Conservation (phyloP, 1,140 invertebrate genomes). For the Rhyzopertha dominica region DNA sequence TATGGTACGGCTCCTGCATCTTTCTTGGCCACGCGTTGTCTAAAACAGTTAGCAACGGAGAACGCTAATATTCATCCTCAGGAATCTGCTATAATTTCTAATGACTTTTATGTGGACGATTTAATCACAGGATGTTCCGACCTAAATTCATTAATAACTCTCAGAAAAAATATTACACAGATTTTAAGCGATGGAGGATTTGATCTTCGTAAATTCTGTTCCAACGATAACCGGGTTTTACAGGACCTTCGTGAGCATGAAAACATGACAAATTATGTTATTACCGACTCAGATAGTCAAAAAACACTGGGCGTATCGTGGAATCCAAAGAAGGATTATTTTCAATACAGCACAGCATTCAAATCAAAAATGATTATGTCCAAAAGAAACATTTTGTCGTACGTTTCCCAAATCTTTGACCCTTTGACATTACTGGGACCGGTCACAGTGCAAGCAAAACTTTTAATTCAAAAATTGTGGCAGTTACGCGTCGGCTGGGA, state of each 20-base stretch:
- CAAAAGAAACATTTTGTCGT: no score
- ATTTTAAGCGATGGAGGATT: slow-evolving; percentile 20
- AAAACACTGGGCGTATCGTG: slow-evolving; percentile 9
- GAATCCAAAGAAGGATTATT: slow-evolving; percentile 9
- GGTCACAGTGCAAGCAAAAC: slow-evolving; percentile 39
- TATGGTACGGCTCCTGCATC: slow-evolving; percentile 38
- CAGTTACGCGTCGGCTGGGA: slow-evolving; percentile 38
- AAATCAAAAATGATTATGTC: not conserved
- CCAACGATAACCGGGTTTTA: slow-evolving; percentile 9
- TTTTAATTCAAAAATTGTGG: slow-evolving; percentile 45
- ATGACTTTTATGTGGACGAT: slow-evolving; percentile 40
- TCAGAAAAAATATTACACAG: slow-evolving; percentile 8
- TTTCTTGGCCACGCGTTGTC: slow-evolving; percentile 30
- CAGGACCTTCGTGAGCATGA: not conserved
- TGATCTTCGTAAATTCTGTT: slow-evolving; percentile 19
- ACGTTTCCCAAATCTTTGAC: no score
- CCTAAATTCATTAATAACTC: slow-evolving; percentile 16
- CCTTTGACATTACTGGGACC: slow-evolving; percentile 41
- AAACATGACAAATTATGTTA: not conserved
- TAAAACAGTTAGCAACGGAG: slow-evolving; percentile 22
- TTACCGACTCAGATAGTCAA: not conserved
- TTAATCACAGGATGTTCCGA: slow-evolving; percentile 19
- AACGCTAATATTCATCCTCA: slow-evolving; percentile 15
- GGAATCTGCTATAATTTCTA: slow-evolving; percentile 20
- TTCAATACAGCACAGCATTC: slow-evolving; percentile 3